These are phyloP conservation scores for Petromus typicus DNA, from an alignment of 2,113 vertebrate genomes.

Conservation along the genomic window DNA sequence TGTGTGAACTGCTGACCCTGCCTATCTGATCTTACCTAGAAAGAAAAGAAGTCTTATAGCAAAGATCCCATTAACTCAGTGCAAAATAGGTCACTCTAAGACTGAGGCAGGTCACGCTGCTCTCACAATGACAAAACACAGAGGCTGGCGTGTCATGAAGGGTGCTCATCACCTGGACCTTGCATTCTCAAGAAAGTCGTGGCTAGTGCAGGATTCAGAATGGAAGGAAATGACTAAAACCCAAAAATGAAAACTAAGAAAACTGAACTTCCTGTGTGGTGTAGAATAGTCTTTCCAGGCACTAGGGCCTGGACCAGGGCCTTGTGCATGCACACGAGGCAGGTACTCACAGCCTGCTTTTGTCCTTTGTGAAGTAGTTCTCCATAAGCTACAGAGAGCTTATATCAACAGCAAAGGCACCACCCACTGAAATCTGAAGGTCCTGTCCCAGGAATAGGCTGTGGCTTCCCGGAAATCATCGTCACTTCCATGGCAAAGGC, in stretches of 20 bases:
- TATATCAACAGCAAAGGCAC: background rate
- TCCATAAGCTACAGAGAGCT: fast-evolving
- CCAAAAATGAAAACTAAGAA: background rate
- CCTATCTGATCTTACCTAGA: background rate
- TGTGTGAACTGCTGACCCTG: background rate
- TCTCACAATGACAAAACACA: background rate
- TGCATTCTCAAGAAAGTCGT: background rate
- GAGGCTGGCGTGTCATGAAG: no score
- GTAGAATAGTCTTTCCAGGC: background rate
- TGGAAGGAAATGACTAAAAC: fast-evolving
- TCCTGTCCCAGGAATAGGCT: background rate
- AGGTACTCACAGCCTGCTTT: background rate
- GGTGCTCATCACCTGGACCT: background rate
- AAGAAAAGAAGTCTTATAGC: background rate
- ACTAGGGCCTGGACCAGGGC: background rate
- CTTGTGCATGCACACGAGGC: background rate
- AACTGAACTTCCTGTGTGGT: no score
- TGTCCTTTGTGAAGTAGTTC: background rate
- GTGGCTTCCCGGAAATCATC: background rate
- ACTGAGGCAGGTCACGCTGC: background rate
- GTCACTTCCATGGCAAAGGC: background rate
- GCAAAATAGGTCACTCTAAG: background rate
- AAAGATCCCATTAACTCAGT: background rate
- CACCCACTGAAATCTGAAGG: background rate
- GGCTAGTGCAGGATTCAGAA: background rate